Evolutionary conservation across 2,888 invertebrate species (phyloP).

Genomic region (Lasioglossum morio): DNA sequence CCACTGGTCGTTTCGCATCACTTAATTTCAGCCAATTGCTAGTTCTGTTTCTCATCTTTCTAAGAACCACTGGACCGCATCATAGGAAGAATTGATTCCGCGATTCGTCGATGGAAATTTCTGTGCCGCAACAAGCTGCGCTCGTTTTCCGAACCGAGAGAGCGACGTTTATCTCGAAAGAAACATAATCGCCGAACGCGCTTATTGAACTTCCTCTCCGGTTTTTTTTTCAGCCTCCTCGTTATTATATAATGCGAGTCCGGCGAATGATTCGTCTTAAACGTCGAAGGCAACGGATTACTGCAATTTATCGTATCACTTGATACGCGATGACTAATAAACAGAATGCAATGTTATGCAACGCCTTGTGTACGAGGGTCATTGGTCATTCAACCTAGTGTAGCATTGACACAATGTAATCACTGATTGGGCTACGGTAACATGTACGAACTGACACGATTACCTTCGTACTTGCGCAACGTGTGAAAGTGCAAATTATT

Average conservation of each 20-base stretch:
- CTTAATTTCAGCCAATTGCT: constrained; percentile 21
- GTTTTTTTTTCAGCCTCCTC: not conserved
- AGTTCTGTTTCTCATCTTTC: constrained; percentile 20
- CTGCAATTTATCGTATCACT: constrained; percentile 38
- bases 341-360: constrained; percentile 50
- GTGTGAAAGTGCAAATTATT: constrained; percentile 8
- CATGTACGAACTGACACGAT: constrained; percentile 27
- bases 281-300: constrained; percentile 33
- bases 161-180: constrained; percentile 17
- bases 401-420: constrained; percentile 64
- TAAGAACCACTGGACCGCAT: constrained; percentile 10
- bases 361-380: constrained; percentile 51
- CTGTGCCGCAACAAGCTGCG: not conserved
- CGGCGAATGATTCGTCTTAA: constrained; percentile 40
- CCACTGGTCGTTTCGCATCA: not conserved
- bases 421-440: constrained; percentile 50
- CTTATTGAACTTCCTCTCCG: constrained; percentile 9
- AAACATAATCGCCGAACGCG: constrained; percentile 7
- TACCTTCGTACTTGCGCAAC: constrained; percentile 32
- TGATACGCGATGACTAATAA: constrained; percentile 41
- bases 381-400: constrained; percentile 63
- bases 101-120: constrained; percentile 20
- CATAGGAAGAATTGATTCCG: constrained; percentile 9
- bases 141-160: not conserved
- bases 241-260: constrained; percentile 15